Percentiles rank a stretch among this genome's conserved stretches.
Conservation (phyloP, 2,888 invertebrate genomes). For the Parascotia fuliginaria region DNA sequence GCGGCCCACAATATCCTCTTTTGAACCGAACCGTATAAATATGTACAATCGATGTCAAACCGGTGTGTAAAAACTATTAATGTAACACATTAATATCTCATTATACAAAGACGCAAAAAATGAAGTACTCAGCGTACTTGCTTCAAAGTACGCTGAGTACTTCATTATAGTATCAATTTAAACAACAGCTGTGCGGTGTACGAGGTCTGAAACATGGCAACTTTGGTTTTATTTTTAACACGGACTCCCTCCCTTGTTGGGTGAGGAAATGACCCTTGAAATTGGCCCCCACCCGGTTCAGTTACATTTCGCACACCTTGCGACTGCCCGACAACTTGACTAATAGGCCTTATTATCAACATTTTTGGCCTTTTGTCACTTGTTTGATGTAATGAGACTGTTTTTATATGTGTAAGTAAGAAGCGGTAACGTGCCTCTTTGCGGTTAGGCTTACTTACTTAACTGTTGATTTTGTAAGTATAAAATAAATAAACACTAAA, state of each 20-base stretch:
- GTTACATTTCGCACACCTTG: conserved; percentile 77
- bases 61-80: conserved; percentile 17
- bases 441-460: conserved; percentile 8
- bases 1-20: background rate
- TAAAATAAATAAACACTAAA: background rate
- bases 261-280: conserved; percentile 82
- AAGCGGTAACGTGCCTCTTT: conserved; percentile 22
- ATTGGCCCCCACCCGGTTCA: conserved; percentile 70
- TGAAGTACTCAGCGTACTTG: too few relatives aligned
- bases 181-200: conserved; percentile 61
- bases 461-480: conserved; percentile 1
- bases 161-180: conserved; percentile 46
- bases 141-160: conserved; percentile 28
- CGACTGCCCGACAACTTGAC: conserved; percentile 64
- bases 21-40: background rate
- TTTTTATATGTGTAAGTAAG: conserved; percentile 44
- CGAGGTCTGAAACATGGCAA: conserved; percentile 44
- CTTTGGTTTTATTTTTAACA: conserved; percentile 65
- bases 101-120: conserved; percentile 20
- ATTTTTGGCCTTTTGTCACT: conserved; percentile 70
- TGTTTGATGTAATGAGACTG: conserved; percentile 53
- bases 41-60: background rate
- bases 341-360: conserved; percentile 73
- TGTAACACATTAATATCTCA: conserved; percentile 25
- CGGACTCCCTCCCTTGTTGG: conserved; percentile 54